Conservation (phyloP, 1,140 invertebrate species). For the Brachionus rubens region DNA sequence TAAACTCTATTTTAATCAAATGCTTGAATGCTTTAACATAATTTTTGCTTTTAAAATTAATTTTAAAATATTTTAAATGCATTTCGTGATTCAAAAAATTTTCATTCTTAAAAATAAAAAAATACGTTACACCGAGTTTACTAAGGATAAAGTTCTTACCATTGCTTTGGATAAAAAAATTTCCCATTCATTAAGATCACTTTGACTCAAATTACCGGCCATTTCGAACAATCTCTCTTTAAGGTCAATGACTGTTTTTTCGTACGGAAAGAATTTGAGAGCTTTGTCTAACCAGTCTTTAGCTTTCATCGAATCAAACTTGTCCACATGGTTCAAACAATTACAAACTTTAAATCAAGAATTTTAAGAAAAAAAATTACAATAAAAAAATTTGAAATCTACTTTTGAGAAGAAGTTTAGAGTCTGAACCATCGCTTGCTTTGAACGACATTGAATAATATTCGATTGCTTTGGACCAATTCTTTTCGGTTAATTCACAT, state of each 20-base stretch:
- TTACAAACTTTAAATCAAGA: conserved; percentile 17
- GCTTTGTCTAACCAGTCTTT: conserved; percentile 32
- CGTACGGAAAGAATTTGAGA: not conserved
- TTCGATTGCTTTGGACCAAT: conserved; percentile 13
- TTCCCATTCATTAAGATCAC: conserved; percentile 1
- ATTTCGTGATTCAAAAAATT: not conserved
- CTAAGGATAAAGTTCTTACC: not conserved
- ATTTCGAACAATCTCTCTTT: conserved; percentile 1
- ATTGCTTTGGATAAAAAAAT: not conserved
- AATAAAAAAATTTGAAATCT: not conserved
- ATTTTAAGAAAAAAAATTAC: not conserved
- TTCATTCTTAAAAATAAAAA: conserved; percentile 18
- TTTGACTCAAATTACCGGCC: not conserved
- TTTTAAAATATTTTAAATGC: not conserved
- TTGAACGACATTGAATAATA: conserved; percentile 19
- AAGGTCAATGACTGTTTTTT: not conserved
- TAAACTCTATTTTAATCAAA: conserved; percentile 14
- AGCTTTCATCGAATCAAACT: conserved; percentile 22
- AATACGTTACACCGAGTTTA: not conserved
- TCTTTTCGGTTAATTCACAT: not conserved
- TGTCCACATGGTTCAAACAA: not conserved
- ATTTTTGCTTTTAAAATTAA: not conserved
- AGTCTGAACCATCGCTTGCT: not conserved
- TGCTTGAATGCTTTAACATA: conserved; percentile 3
- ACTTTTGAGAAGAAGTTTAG: not conserved